These are phyloP conservation scores for Pavo muticus DNA, from an alignment of 2,113 vertebrate genomes.

Conservation along the genomic window DNA sequence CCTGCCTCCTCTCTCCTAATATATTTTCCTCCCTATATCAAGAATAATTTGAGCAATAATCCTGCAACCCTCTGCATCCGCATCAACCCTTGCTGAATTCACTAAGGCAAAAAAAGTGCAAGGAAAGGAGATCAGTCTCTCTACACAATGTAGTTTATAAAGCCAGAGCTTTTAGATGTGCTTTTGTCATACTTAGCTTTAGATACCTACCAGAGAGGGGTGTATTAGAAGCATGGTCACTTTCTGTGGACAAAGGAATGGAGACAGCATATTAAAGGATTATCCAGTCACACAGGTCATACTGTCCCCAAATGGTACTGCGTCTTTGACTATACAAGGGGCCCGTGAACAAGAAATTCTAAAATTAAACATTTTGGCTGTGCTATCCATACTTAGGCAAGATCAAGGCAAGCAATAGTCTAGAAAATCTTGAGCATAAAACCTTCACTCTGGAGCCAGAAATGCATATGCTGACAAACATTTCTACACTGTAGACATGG, in stretches of 20 bases:
- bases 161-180: not conserved
- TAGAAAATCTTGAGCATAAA: not conserved
- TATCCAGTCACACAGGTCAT: not conserved
- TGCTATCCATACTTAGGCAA: not conserved
- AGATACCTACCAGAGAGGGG: not conserved
- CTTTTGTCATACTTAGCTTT: not conserved
- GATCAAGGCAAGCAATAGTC: not conserved
- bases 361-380: not conserved
- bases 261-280: not conserved
- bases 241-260: not conserved
- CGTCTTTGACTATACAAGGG: not conserved
- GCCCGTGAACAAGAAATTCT: not conserved
- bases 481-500: not conserved
- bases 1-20: not conserved
- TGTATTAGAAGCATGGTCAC: not conserved
- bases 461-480: not conserved
- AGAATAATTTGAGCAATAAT: slow-evolving; percentile 4
- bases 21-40: not conserved
- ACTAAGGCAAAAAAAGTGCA: not conserved
- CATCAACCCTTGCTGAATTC: not conserved
- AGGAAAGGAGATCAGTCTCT: not conserved
- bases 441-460: not conserved
- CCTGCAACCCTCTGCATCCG: not conserved
- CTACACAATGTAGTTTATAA: not conserved
- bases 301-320: not conserved